Conservation (phyloP, 1,140 invertebrate species). For the Leptinotarsa defecta region DNA sequence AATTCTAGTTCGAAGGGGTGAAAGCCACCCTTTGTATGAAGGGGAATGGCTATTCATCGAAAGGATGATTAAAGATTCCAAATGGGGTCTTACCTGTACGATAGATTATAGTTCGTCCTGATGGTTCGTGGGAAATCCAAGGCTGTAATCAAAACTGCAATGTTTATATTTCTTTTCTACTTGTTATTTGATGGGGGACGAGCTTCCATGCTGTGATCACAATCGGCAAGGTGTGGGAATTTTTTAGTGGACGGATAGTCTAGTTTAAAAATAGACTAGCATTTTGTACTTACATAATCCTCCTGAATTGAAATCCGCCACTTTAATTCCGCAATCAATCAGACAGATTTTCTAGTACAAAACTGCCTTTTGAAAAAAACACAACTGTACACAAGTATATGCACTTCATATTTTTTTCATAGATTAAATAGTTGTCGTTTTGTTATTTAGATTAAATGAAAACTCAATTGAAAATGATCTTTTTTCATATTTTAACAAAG, state of each 20-base stretch:
- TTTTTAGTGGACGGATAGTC: neutral
- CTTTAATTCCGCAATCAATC: too few relatives aligned
- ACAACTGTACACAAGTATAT: too few relatives aligned
- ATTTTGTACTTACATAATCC: too few relatives aligned
- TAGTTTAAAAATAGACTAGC: too few relatives aligned
- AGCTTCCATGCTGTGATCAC: neutral
- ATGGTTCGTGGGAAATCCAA: conserved; percentile 18
- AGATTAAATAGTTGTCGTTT: too few relatives aligned
- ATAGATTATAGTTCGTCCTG: conserved; percentile 17
- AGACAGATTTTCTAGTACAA: too few relatives aligned
- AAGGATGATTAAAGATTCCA: conserved; percentile 21
- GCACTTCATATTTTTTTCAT: too few relatives aligned
- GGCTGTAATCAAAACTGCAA: conserved; percentile 6
- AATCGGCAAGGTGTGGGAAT: conserved; percentile 14
- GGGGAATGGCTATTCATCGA: conserved; percentile 18
- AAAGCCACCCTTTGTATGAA: conserved; percentile 12
- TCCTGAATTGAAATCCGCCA: too few relatives aligned
- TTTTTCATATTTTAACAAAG: too few relatives aligned
- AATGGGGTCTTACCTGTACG: conserved; percentile 15
- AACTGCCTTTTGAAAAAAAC: too few relatives aligned
- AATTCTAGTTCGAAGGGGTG: conserved; percentile 7
- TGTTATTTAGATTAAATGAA: too few relatives aligned
- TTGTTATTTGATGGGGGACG: conserved; percentile 1
- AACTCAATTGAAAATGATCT: too few relatives aligned
- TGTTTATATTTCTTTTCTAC: conserved; percentile 15